These are phyloP conservation scores for Salvelinus sp. DNA, from an alignment of 2,113 vertebrate genomes.

Conservation along the genomic window DNA sequence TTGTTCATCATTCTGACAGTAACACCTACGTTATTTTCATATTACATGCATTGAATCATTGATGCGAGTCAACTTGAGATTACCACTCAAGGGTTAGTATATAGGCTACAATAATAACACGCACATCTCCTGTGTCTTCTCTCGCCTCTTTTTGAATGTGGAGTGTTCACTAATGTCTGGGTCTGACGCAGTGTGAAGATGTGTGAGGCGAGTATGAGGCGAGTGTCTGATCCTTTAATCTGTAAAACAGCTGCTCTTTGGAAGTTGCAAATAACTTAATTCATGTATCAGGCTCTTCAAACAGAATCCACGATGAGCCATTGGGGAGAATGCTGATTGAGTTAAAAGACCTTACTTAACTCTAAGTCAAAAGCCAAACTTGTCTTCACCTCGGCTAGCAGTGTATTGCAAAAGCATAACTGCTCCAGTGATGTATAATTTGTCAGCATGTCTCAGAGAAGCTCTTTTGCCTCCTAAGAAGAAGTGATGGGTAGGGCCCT, in stretches of 20 bases:
- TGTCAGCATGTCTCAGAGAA: background rate
- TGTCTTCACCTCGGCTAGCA: constrained; percentile 22
- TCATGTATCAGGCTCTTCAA: constrained; percentile 55
- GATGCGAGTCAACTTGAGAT: constrained; percentile 21
- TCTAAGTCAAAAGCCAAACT: constrained; percentile 28
- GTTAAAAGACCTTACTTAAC: constrained; percentile 42
- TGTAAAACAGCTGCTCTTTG: constrained; percentile 28
- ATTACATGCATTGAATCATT: constrained; percentile 18
- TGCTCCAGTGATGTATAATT: constrained; percentile 13
- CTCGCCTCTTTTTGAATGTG: constrained; percentile 1
- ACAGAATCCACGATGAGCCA: constrained; percentile 54
- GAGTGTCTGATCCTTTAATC: constrained; percentile 36
- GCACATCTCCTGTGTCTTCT: constrained; percentile 14
- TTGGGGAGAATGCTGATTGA: constrained; percentile 39
- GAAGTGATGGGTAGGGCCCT: background rate
- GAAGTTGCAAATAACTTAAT: constrained; percentile 53
- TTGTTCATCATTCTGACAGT: too few species aligned
- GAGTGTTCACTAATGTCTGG: constrained; percentile 17
- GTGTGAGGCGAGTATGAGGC: background rate
- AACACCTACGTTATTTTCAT: background rate
- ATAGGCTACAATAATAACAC: background rate
- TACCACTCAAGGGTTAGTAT: constrained; percentile 2
- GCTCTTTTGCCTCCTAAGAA: background rate
- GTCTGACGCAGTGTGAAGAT: background rate
- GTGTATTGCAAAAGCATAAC: background rate